phyloP scores from a whole-genome alignment of 2,113 vertebrate genomes.

The Lepisosteus osseus region DNA sequence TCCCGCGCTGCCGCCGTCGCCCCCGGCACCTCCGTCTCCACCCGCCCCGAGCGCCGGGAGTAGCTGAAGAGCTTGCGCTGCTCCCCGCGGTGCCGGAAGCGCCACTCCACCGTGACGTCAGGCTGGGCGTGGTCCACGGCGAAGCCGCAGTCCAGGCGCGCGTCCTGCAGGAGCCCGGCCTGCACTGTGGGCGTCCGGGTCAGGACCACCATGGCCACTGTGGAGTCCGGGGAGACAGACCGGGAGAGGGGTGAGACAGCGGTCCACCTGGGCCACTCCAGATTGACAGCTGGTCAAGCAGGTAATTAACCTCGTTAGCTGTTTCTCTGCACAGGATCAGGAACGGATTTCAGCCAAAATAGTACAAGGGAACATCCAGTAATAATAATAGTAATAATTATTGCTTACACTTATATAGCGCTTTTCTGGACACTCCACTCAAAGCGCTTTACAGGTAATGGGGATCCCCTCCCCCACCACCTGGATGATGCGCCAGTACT shows the following conservation, averaged over 20 bases:
- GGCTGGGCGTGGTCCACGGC: conserved; percentile 50
- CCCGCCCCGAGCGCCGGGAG: conserved; percentile 29
- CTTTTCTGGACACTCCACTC: no score
- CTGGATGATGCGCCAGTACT: no score
- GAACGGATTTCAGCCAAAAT: no score
- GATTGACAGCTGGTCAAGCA: no score
- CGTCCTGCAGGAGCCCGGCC: conserved; percentile 37
- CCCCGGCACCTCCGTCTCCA: conserved; percentile 17
- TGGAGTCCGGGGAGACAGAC: neutral
- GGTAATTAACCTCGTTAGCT: no score
- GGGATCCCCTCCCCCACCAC: no score
- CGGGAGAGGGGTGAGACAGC: neutral
- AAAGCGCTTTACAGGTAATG: no score
- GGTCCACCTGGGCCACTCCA: neutral
- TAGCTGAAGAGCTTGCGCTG: conserved; percentile 43
- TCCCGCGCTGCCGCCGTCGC: conserved; percentile 31
- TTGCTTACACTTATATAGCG: no score
- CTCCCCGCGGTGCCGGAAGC: conserved; percentile 37
- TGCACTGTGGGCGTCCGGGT: conserved; percentile 48
- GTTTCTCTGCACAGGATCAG: no score
- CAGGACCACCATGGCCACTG: conserved; percentile 57
- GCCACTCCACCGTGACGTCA: conserved; percentile 47
- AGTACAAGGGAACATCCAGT: no score
- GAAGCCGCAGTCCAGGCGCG: conserved; percentile 62
- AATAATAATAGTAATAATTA: no score